Percentiles rank a stretch among this genome's conserved stretches.
Evolutionary conservation across 1,140 invertebrate genomes (phyloP).

Genomic region (Drosophila baimaii): DNA sequence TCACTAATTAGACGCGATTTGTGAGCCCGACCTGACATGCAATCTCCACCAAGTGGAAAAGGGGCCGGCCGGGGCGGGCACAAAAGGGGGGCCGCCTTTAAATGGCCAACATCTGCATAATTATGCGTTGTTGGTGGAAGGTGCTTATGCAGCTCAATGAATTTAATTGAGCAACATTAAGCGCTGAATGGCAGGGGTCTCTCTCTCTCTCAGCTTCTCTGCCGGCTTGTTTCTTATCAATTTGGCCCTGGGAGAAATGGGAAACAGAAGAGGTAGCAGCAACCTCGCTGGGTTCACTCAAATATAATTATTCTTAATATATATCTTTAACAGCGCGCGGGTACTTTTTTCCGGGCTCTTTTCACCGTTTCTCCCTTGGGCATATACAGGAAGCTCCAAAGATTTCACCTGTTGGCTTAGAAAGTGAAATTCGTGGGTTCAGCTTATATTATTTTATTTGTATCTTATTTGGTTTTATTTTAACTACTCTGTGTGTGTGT

Average conservation of each 20-base stretch:
- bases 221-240: constrained; percentile 34
- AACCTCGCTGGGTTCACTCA: constrained; percentile 22
- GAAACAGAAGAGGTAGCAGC: constrained; percentile 14
- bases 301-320: constrained; percentile 56
- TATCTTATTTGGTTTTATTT: constrained; percentile 4
- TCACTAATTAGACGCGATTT: constrained; percentile 56
- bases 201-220: not conserved
- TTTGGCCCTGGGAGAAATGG: constrained; percentile 44
- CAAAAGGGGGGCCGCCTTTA: constrained; percentile 16
- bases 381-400: constrained; percentile 38
- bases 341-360: constrained; percentile 33
- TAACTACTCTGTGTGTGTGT: constrained; percentile 5
- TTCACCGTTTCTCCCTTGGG: constrained; percentile 20
- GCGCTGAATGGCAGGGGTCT: constrained; percentile 14
- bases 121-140: constrained; percentile 48
- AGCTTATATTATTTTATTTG: constrained; percentile 4
- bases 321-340: constrained; percentile 28
- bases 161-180: constrained; percentile 52
- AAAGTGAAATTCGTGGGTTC: constrained; percentile 42
- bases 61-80: not conserved
- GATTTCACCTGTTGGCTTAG: constrained; percentile 47
- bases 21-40: constrained; percentile 38
- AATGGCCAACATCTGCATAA: constrained; percentile 55
- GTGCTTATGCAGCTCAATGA: constrained; percentile 55
- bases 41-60: constrained; percentile 29